These are phyloP conservation scores for Oncorhynchus kisutch DNA, from an alignment of 2,113 vertebrate species.

Conservation along the genomic window DNA sequence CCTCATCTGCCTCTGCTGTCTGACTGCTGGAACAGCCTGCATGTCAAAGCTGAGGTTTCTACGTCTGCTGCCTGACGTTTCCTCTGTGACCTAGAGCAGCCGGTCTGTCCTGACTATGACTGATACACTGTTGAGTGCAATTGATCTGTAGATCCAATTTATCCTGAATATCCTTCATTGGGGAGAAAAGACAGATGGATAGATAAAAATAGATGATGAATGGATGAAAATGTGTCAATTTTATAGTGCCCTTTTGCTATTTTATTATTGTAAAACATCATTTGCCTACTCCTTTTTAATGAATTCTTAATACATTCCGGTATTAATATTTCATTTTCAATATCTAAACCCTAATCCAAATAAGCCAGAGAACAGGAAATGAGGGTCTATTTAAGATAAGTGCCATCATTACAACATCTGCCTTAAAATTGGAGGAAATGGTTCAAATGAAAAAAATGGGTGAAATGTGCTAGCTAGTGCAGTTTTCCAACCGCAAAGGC, in stretches of 20 bases:
- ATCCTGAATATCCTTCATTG: background rate
- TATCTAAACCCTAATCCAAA: background rate
- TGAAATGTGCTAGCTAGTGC: background rate
- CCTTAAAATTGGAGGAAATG: background rate
- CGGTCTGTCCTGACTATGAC: background rate
- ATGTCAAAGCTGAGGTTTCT: background rate
- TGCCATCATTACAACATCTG: background rate
- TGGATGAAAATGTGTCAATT: background rate
- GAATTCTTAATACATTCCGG: background rate
- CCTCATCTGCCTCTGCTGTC: conserved; percentile 2
- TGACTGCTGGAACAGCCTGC: background rate
- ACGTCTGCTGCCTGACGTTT: background rate
- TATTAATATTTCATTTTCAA: conserved; percentile 4
- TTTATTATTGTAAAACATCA: background rate
- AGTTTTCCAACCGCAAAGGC: background rate
- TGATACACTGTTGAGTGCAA: background rate
- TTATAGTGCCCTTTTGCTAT: background rate
- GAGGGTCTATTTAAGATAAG: background rate
- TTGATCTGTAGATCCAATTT: background rate
- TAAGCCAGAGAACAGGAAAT: background rate
- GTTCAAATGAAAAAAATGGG: background rate
- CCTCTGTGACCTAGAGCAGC: background rate
- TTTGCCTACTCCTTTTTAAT: background rate
- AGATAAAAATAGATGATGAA: background rate
- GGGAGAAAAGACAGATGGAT: too few species aligned